phyloP scores from a whole-genome alignment of 2,113 vertebrate species.

The Balaeniceps rex region DNA sequence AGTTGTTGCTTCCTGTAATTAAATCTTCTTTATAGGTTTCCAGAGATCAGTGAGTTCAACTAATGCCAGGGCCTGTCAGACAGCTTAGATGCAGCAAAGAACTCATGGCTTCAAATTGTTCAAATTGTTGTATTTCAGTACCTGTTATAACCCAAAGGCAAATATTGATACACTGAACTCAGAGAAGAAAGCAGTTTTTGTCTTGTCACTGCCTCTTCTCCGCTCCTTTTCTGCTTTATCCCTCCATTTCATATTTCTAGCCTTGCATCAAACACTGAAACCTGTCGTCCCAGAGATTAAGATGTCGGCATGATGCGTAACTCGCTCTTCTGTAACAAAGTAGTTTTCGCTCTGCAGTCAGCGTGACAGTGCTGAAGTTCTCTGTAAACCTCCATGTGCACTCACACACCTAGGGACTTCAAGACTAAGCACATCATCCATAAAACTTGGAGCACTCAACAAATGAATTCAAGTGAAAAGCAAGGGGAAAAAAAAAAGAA shows the following conservation, averaged over 20 bases:
- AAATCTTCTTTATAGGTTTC: neutral
- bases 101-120: neutral
- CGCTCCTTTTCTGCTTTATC: neutral
- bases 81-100: constrained; percentile 4
- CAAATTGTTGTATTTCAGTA: neutral
- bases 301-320: neutral
- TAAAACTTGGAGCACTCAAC: neutral
- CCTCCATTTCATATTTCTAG: neutral
- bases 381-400: neutral
- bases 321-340: neutral
- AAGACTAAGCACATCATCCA: neutral
- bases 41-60: neutral
- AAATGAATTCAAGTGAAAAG: constrained; percentile 27
- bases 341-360: neutral
- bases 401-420: neutral
- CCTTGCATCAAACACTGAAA: neutral
- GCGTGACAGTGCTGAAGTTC: neutral
- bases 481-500: neutral
- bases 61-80: neutral
- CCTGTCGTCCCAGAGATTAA: neutral
- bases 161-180: neutral
- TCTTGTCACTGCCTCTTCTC: neutral
- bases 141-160: neutral
- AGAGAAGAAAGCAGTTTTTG: neutral
- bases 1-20: neutral